Percentiles rank a stretch among this genome's conserved stretches.
Evolutionary conservation across 2,113 vertebrate genomes (phyloP).

Genomic region (Elgaria multicarinata): DNA sequence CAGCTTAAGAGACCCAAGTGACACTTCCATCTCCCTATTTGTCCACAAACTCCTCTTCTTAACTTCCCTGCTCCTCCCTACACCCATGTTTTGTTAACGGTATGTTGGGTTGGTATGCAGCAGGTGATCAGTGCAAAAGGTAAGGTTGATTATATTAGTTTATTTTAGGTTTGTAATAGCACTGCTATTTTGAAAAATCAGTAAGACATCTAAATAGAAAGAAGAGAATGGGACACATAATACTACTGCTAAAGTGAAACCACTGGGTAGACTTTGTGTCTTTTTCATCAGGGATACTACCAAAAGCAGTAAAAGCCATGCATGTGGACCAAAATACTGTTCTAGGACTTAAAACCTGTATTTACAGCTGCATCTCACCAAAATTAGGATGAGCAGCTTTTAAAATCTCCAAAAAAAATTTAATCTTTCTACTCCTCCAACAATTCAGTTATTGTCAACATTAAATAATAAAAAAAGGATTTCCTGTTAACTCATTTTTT

Average conservation of each 20-base stretch:
- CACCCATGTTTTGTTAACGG: background rate
- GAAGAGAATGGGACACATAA: background rate
- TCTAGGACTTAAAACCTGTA: background rate
- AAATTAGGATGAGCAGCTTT: background rate
- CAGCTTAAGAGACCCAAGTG: background rate
- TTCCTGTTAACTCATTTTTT: background rate
- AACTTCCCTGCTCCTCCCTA: background rate
- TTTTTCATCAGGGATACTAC: background rate
- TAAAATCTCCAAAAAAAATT: background rate
- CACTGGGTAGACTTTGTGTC: background rate
- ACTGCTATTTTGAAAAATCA: background rate
- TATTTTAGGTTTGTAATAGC: background rate
- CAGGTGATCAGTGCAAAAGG: background rate
- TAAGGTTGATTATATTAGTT: background rate
- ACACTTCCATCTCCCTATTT: background rate
- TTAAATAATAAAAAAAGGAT: background rate
- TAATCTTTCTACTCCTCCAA: fast-evolving
- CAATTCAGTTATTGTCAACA: background rate
- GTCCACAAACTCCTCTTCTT: background rate
- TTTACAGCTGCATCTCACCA: background rate
- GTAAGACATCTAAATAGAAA: background rate
- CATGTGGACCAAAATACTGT: background rate
- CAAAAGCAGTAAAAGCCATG: background rate
- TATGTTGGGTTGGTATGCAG: background rate
- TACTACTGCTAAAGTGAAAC: background rate